Conservation (phyloP, 2,113 vertebrate species). For the Macquaria ambigua region DNA sequence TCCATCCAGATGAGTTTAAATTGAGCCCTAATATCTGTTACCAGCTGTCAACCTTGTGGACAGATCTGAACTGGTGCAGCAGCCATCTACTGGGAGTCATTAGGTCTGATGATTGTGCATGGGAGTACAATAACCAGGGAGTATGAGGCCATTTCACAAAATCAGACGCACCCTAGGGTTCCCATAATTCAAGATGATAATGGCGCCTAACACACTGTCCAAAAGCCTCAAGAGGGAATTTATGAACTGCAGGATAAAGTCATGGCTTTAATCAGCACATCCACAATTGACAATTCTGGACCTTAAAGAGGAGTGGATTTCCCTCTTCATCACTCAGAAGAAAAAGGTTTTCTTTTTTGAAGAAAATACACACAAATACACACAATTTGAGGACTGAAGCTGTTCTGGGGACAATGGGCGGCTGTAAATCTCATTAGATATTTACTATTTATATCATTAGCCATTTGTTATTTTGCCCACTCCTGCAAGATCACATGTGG, state of each 20-base stretch:
- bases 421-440: background rate
- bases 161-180: constrained; percentile 43
- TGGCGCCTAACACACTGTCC: constrained; percentile 12
- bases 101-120: constrained; percentile 48
- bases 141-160: constrained; percentile 49
- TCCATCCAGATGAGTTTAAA: constrained; percentile 19
- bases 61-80: constrained; percentile 13
- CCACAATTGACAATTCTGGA: background rate
- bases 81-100: constrained; percentile 54
- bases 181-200: constrained; percentile 53
- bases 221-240: constrained; percentile 49
- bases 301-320: constrained; percentile 11
- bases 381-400: constrained; percentile 12
- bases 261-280: constrained; percentile 41
- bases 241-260: constrained; percentile 36
- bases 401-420: background rate
- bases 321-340: constrained; percentile 1
- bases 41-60: constrained; percentile 36
- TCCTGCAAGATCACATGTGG: background rate
- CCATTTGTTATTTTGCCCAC: constrained; percentile 17
- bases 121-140: constrained; percentile 49
- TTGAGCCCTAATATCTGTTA: constrained; percentile 8
- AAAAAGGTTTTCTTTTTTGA: constrained; percentile 4
- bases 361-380: constrained; percentile 6
- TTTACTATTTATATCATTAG: background rate